Evolutionary conservation across 2,888 invertebrate species (phyloP).

Genomic region (Macroteleia sp.): DNA sequence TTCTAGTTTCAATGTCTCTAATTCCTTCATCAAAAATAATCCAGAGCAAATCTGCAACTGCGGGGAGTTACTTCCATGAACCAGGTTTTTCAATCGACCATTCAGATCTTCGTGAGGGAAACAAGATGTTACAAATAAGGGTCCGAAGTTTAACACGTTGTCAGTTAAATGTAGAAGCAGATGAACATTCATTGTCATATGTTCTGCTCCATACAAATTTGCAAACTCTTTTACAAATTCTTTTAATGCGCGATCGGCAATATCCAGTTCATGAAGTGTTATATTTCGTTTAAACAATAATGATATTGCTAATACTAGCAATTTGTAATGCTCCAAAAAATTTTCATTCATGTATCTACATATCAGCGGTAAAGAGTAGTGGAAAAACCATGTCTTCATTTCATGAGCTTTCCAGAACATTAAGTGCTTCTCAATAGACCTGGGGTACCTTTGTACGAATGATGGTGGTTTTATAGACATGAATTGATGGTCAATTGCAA

Average conservation of each 20-base stretch:
- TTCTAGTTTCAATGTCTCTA: too few relatives aligned
- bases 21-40: too few relatives aligned
- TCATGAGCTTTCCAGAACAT: background rate
- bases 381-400: background rate
- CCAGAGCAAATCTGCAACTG: background rate
- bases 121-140: too few relatives aligned
- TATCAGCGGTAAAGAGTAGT: background rate
- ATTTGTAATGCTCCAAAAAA: constrained; percentile 1
- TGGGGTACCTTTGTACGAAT: background rate
- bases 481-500: background rate
- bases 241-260: background rate
- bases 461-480: background rate
- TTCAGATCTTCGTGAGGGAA: too few relatives aligned
- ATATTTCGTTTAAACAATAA: background rate
- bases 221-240: too few relatives aligned
- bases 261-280: background rate
- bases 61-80: too few relatives aligned
- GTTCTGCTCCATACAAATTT: too few relatives aligned
- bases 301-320: background rate
- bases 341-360: background rate
- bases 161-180: too few relatives aligned
- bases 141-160: too few relatives aligned
- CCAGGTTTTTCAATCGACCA: too few relatives aligned
- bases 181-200: too few relatives aligned
- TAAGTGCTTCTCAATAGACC: background rate